Evolutionary conservation across 92 coral and sea anemone species (phyloP).

Genomic region (Pocillopora meandrina): DNA sequence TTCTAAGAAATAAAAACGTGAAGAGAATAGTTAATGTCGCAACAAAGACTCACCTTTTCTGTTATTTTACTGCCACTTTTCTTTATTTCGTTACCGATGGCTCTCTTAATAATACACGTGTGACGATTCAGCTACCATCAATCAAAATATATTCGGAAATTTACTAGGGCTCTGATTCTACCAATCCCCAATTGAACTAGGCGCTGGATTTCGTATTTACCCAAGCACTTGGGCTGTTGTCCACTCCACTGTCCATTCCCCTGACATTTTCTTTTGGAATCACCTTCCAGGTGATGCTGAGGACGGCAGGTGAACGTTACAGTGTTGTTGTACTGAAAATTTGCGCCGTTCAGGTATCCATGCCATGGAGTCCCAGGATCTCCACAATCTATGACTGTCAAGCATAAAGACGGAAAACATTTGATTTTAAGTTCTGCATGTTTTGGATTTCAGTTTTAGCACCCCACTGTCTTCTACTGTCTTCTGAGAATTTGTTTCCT

Average conservation of each 20-base stretch:
- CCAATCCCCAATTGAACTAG: neutral
- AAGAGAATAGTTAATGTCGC: no score
- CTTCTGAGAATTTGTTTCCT: no score
- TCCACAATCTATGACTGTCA: conserved; percentile 85
- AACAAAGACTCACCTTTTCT: no score
- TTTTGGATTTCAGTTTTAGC: neutral
- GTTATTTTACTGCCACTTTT: no score
- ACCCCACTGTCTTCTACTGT: neutral
- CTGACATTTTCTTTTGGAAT: conserved; percentile 60
- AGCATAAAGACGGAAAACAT: neutral
- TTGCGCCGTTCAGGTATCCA: conserved; percentile 81
- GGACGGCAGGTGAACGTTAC: conserved; percentile 79
- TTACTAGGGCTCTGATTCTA: no score
- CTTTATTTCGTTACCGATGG: no score
- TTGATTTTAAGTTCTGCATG: no score
- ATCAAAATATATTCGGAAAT: no score
- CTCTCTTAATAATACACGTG: no score
- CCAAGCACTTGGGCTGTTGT: conserved; percentile 81
- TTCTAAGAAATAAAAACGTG: conserved; percentile 41
- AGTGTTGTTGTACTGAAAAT: conserved; percentile 57
- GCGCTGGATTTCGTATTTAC: conserved; percentile 39
- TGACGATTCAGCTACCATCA: no score
- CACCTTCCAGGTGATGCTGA: conserved; percentile 93
- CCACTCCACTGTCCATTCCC: conserved; percentile 93
- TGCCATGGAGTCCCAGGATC: conserved; percentile 97